Conservation (phyloP, 1,140 invertebrate genomes). For the Periplaneta americana region DNA sequence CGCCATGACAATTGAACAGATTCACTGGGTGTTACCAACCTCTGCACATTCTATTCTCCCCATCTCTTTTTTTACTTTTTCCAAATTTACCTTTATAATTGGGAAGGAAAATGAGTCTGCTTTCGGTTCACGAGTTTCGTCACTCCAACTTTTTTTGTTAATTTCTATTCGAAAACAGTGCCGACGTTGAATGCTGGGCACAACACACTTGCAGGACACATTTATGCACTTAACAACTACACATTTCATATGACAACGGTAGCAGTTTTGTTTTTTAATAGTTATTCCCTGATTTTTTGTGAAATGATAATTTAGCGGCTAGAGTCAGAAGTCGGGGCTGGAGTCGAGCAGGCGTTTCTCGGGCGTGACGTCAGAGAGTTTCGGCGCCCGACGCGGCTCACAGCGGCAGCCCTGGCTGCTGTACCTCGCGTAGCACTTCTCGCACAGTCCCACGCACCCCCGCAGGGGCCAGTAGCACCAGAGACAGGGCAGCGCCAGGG, state of each 20-base stretch:
- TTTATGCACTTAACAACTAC: background rate
- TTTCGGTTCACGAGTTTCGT: background rate
- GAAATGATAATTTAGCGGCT: background rate
- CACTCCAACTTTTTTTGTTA: background rate
- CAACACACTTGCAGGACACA: background rate
- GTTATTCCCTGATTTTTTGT: background rate
- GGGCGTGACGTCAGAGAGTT: constrained; percentile 36
- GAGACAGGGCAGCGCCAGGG: constrained; percentile 79
- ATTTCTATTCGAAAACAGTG: background rate
- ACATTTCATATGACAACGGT: background rate
- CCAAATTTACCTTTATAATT: background rate
- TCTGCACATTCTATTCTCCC: background rate
- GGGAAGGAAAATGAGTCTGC: background rate
- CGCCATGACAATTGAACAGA: background rate
- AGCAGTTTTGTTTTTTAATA: background rate
- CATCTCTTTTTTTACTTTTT: background rate
- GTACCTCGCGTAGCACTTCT: constrained; percentile 73
- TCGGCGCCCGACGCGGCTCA: constrained; percentile 40
- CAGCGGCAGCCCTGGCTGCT: constrained; percentile 63
- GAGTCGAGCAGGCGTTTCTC: constrained; percentile 50
- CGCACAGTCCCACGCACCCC: constrained; percentile 69
- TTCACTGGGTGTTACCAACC: background rate
- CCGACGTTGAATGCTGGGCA: background rate
- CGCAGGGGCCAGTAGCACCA: constrained; percentile 88
- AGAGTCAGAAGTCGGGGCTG: constrained; percentile 7